These are phyloP conservation scores for Achatina immaculata DNA, from an alignment of 1,140 invertebrate species.

Conservation along the genomic window DNA sequence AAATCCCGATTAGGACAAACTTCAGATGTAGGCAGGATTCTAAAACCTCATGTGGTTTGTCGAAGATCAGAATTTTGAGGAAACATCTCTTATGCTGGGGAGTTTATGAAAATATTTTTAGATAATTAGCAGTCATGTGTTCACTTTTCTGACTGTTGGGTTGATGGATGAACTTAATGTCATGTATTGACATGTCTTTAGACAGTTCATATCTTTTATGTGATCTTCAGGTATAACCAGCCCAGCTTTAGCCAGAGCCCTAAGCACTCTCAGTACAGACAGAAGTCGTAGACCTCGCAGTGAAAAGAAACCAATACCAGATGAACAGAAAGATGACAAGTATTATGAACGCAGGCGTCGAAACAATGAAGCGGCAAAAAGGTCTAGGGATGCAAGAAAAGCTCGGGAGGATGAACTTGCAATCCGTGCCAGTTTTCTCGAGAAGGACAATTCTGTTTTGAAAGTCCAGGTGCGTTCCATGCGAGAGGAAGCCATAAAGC, in stretches of 20 bases:
- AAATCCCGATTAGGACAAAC: too few species aligned
- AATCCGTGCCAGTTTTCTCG: slow-evolving; percentile 82
- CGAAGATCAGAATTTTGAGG: too few species aligned
- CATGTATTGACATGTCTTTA: too few species aligned
- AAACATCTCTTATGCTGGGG: too few species aligned
- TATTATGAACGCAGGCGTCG: slow-evolving; percentile 88
- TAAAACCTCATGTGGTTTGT: too few species aligned
- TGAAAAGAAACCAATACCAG: slow-evolving; percentile 88
- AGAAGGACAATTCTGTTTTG: slow-evolving; percentile 88
- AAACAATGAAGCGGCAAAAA: slow-evolving; percentile 91
- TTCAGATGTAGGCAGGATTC: too few species aligned
- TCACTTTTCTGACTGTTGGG: too few species aligned
- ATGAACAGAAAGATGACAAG: slow-evolving; percentile 88
- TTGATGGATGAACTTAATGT: too few species aligned
- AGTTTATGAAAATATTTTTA: too few species aligned
- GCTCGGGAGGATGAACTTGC: slow-evolving; percentile 86
- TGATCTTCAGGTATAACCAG: slow-evolving; percentile 48
- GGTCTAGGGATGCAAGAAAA: slow-evolving; percentile 83
- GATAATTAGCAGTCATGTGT: too few species aligned
- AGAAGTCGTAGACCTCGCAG: slow-evolving; percentile 77
- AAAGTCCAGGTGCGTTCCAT: slow-evolving; percentile 74
- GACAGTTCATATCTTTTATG: too few species aligned
- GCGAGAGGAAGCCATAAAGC: slow-evolving; percentile 17
- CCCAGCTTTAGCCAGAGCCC: slow-evolving; percentile 65
- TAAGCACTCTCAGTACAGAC: slow-evolving; percentile 56